These are phyloP conservation scores for Caenorhabditis virilis DNA, from an alignment of 2,888 invertebrate genomes.

Conservation along the genomic window DNA sequence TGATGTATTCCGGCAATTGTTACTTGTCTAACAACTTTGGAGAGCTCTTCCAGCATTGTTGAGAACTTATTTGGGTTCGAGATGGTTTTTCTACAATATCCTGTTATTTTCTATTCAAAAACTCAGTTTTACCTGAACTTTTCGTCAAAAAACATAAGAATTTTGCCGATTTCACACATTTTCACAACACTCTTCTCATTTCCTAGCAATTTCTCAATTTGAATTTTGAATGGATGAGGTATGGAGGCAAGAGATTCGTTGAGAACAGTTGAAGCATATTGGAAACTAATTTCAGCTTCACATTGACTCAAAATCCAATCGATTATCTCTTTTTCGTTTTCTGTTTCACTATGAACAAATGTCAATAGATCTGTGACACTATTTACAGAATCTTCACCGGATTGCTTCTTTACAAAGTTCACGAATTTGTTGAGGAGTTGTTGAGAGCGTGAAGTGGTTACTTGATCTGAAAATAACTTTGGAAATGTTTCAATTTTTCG, in stretches of 20 bases:
- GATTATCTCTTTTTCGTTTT: constrained; percentile 26
- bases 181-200: constrained; percentile 23
- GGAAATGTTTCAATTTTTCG: not conserved
- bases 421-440: constrained; percentile 26
- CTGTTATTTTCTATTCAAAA: not conserved
- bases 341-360: constrained; percentile 27
- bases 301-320: constrained; percentile 9
- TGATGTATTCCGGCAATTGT: constrained; percentile 26
- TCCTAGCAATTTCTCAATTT: constrained; percentile 16
- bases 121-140: constrained; percentile 6
- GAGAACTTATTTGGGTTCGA: constrained; percentile 17
- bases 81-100: constrained; percentile 1
- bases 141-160: constrained; percentile 20
- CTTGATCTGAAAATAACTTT: constrained; percentile 13
- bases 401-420: constrained; percentile 26
- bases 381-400: constrained; percentile 14
- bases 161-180: constrained; percentile 26
- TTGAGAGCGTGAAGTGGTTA: constrained; percentile 15
- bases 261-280: not conserved
- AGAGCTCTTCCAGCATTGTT: constrained; percentile 21
- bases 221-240: constrained; percentile 24
- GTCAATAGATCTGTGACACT: constrained; percentile 30
- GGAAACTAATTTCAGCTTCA: not conserved
- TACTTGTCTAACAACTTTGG: constrained; percentile 19
- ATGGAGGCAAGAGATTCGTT: constrained; percentile 24